Percentiles rank a stretch among this genome's conserved stretches.
Evolutionary conservation across 1,140 invertebrate genomes (phyloP).

Genomic region (Ctenoplectra terminalis): DNA sequence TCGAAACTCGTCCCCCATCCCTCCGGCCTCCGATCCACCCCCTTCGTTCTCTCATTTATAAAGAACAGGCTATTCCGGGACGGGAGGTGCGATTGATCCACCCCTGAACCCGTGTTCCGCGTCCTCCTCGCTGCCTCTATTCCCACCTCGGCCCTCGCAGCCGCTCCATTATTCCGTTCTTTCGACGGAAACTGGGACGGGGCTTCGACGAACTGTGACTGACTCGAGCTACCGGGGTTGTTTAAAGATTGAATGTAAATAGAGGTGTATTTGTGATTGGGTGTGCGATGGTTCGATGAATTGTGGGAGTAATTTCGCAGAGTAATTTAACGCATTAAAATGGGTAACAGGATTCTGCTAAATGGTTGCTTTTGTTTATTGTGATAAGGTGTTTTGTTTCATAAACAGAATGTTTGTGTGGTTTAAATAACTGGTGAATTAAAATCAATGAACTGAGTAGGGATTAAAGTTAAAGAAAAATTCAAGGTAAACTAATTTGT

Average conservation of each 20-base stretch:
- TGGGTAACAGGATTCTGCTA: too few relatives aligned
- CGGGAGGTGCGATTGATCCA: conserved; percentile 78
- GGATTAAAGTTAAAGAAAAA: too few relatives aligned
- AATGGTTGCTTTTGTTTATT: too few relatives aligned
- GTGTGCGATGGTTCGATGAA: not conserved
- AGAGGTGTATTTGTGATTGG: not conserved
- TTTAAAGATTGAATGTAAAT: not conserved
- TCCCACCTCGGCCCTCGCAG: not conserved
- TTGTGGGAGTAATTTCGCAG: not conserved
- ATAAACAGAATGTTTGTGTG: too few relatives aligned
- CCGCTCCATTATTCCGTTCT: conserved; percentile 43
- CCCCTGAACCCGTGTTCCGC: conserved; percentile 4
- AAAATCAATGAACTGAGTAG: too few relatives aligned
- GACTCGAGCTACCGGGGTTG: not conserved
- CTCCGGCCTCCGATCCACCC: conserved; percentile 55
- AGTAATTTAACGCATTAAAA: not conserved
- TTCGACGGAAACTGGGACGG: conserved; percentile 10
- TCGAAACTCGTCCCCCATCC: conserved; percentile 68
- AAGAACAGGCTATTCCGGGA: conserved; percentile 77
- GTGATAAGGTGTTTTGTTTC: too few relatives aligned
- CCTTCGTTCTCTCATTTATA: conserved; percentile 80
- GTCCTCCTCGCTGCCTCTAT: not conserved
- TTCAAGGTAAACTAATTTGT: too few relatives aligned
- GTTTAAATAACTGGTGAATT: too few relatives aligned
- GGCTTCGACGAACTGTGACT: conserved; percentile 4